Percentiles rank a stretch among this genome's conserved stretches.
Conservation (phyloP, 1,140 invertebrate species). For the Brachystomella parvula region DNA sequence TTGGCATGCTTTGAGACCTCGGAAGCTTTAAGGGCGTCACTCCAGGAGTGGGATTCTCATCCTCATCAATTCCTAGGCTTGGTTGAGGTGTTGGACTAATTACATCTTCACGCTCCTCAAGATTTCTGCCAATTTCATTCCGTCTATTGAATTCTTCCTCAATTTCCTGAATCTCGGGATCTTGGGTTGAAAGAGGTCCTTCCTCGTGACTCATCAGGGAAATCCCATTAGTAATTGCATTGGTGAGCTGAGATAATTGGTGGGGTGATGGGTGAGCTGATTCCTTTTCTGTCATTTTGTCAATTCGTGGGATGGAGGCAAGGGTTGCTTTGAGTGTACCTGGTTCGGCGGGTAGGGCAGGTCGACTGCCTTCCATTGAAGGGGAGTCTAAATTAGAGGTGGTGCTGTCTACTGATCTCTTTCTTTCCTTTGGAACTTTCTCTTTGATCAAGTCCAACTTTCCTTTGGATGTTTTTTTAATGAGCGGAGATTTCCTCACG, state of each 20-base stretch:
- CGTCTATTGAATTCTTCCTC: no score
- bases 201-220: conserved; percentile 25
- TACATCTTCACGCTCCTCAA: neutral
- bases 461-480: conserved; percentile 36
- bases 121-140: neutral
- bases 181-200: neutral
- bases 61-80: neutral
- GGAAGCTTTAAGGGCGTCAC: conserved; percentile 16
- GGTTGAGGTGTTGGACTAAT: no score
- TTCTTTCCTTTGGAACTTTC: conserved; percentile 31
- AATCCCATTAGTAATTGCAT: conserved; percentile 31
- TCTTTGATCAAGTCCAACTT: conserved; percentile 30
- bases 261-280: conserved; percentile 63
- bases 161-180: neutral
- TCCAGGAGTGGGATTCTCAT: neutral
- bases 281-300: conserved; percentile 90
- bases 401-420: conserved; percentile 33
- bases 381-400: conserved; percentile 41
- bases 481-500: conserved; percentile 43
- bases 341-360: conserved; percentile 79
- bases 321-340: conserved; percentile 42
- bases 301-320: conserved; percentile 53
- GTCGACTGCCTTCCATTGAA: conserved; percentile 73
- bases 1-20: conserved; percentile 33
- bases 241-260: conserved; percentile 41